These are phyloP conservation scores for Mamestra brassicae DNA, from an alignment of 2,888 invertebrate genomes.

Conservation along the genomic window DNA sequence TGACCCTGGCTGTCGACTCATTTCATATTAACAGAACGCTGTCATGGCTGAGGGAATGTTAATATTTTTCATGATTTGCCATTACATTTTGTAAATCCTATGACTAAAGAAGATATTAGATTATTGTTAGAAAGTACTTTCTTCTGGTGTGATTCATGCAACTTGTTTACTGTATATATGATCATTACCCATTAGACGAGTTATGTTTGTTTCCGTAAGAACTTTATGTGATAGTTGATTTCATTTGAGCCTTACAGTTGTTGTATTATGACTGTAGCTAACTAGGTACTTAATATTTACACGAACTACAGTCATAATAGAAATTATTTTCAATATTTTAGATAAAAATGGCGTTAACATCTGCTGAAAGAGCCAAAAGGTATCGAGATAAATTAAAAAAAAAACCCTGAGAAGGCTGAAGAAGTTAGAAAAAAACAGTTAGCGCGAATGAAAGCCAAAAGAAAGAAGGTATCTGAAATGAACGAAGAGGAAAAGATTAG, in stretches of 20 bases:
- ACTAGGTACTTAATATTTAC: background rate
- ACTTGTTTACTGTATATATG: constrained; percentile 1
- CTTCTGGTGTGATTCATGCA: constrained; percentile 1
- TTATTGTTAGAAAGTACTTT: background rate
- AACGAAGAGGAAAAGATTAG: too few species aligned
- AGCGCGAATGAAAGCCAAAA: too few species aligned
- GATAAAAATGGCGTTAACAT: background rate
- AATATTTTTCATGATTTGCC: too few species aligned
- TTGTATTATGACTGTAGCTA: too few species aligned
- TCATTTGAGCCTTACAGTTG: background rate
- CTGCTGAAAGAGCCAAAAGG: background rate
- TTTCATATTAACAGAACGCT: too few species aligned
- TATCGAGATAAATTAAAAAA: constrained; percentile 1
- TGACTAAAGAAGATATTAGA: too few species aligned
- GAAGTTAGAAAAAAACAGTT: background rate
- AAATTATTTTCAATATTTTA: background rate
- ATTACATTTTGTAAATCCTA: too few species aligned
- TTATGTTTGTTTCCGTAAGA: background rate
- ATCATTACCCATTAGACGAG: background rate
- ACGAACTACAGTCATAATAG: background rate
- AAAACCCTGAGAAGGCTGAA: background rate
- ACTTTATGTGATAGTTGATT: background rate
- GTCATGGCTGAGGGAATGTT: too few species aligned
- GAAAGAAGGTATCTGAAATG: too few species aligned
- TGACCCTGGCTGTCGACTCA: too few species aligned